Evolutionary conservation across 2,888 invertebrate genomes (phyloP).

Genomic region (Papilio demoleus): DNA sequence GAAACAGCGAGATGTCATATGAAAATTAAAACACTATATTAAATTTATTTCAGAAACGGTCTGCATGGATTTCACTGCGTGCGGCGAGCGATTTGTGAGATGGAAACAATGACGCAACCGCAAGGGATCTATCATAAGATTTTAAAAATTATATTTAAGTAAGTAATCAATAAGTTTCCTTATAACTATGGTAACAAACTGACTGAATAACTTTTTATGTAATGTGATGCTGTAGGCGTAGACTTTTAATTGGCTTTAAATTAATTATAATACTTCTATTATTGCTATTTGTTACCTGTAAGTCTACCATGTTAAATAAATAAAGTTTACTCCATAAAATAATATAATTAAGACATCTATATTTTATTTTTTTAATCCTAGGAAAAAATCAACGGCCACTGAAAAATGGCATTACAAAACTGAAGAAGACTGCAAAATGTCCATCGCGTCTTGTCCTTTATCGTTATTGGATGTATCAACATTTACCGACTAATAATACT

Average conservation of each 20-base stretch:
- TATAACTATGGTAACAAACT: no score
- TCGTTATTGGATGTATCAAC: conserved; percentile 80
- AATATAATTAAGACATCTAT: no score
- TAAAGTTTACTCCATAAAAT: no score
- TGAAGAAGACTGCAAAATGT: conserved; percentile 68
- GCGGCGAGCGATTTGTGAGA: conserved; percentile 88
- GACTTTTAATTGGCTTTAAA: no score
- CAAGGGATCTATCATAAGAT: conserved; percentile 79
- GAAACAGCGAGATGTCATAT: no score
- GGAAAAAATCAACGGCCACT: conserved; percentile 62
- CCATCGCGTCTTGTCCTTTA: conserved; percentile 79
- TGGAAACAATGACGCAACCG: conserved; percentile 60
- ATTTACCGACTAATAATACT: conserved; percentile 72
- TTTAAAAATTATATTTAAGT: conserved; percentile 84
- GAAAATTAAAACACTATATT: background rate
- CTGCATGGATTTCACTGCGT: conserved; percentile 89
- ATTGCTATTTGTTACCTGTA: no score
- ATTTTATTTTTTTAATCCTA: conserved; percentile 53
- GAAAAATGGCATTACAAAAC: conserved; percentile 67
- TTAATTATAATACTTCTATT: no score
- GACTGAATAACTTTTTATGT: no score
- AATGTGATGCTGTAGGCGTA: no score
- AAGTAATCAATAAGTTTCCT: conserved; percentile 46
- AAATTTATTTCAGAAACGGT: conserved; percentile 84
- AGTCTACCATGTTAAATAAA: no score